Base-by-base conservation (phyloP, 2,888 invertebrate species). In the Lamellibrachia satsuma region DNA sequence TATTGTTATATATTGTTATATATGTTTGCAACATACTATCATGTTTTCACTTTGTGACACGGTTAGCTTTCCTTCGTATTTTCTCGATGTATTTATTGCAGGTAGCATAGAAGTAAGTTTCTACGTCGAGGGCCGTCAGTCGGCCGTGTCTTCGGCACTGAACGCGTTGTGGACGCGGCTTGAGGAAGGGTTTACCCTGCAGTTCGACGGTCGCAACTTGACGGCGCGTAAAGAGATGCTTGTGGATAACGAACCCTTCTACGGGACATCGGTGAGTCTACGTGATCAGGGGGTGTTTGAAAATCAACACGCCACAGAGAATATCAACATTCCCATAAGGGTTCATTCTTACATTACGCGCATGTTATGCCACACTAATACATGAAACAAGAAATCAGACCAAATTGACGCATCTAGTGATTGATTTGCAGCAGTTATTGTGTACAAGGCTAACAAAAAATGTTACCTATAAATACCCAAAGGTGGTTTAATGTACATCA, bases 61-160 rank as follows among this genome's bases (percentile, higher is more conserved):
- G 6, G 75, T 75, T 6, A 22, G 15, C 75, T 75, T 75, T 75
- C 75, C 15, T n/a, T 15, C 6, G 75, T 75, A n/a, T 75, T 22
- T 6, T 15, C 4, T 75, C 75, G n/a, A 3, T 22, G 75, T 22
- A 15, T 75, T 75, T 2, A 6, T 75, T 75, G 22, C 75, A 91
- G 91, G 91, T 9, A 91, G 91, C 52, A 91, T 91, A 39, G 7
- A 55, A 11, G 52, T 57, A 3, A 52, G 2, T 7, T 91, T 91
- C 91, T 22, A 52, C 52, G n/a, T 91, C 9, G n/a, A 9, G 39
- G 57, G 91, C n/a, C 52, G 22, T 22, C 11, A 39, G 2, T 22
- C 91, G 39, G 55, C 27, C 15, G 57, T 91, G 91, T 52, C 91
- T 22, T 91, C 91, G n/a, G 57, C 91, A 52, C 52, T 91, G 22